These are phyloP conservation scores for Xestia ashworthii DNA, from an alignment of 2,888 invertebrate genomes.

Conservation along the genomic window DNA sequence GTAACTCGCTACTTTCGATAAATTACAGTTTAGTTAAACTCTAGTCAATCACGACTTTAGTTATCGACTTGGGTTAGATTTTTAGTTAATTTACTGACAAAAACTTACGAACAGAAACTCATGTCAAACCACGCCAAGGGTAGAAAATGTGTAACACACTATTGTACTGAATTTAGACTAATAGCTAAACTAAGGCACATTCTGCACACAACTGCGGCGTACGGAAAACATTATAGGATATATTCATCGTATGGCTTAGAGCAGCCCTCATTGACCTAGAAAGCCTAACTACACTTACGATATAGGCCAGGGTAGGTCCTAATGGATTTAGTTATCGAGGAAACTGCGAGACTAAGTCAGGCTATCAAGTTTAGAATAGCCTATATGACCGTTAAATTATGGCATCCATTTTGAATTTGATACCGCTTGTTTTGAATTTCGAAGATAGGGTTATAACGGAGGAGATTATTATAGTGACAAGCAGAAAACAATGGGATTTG, in stretches of 20 bases:
- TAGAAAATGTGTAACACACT: too few relatives aligned
- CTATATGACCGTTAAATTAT: conserved; percentile 43
- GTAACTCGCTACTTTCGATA: not conserved
- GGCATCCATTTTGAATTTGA: conserved; percentile 18
- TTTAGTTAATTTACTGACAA: not conserved
- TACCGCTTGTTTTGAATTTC: conserved; percentile 23
- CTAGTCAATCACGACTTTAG: not conserved
- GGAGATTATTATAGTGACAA: not conserved
- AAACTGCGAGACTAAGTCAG: conserved; percentile 38
- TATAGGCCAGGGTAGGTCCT: conserved; percentile 60
- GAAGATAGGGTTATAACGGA: conserved; percentile 1
- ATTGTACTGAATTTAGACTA: not conserved
- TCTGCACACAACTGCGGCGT: not conserved
- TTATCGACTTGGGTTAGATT: not conserved
- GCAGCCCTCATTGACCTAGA: conserved; percentile 66
- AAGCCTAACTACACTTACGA: conserved; percentile 58
- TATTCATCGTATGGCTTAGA: conserved; percentile 49
- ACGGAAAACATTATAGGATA: conserved; percentile 44
- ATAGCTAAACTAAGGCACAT: not conserved
- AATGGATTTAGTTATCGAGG: conserved; percentile 61
- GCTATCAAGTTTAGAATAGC: conserved; percentile 22
- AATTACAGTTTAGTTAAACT: conserved; percentile 1
- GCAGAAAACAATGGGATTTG: not conserved
- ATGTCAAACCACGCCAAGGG: not conserved
- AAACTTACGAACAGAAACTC: not conserved